Evolutionary conservation across 2,888 invertebrate genomes (phyloP), one percentile per base, ranked within the genome.

Genomic region (Carpatolechia fugitivella): DNA sequence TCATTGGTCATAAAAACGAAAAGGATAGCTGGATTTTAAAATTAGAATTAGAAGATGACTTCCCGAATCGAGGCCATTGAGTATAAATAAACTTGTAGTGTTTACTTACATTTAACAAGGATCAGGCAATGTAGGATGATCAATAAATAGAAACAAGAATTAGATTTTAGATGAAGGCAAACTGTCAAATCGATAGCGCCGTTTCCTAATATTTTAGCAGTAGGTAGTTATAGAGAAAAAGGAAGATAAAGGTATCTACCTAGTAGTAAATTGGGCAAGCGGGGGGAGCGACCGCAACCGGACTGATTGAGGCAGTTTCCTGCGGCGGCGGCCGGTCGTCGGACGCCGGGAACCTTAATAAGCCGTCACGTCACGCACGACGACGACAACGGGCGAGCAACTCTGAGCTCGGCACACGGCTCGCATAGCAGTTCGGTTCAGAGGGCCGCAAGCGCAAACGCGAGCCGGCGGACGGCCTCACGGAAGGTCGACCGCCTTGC

Each of bases 401-500:
- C 65, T 64, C 72, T n/a, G 13, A 11, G 13, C 29, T n/a, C 44
- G 29, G 24, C 24, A 11, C 29, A 11, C 44, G 29, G 24, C 24
- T 44, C 44, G 29, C 24, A n/a, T 20, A 13, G 24, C 24, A 24
- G 24, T 14, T 16, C 18, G 48, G 41, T 30, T 40, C 38, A 41
- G 30, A 41, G 38, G 29, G 33, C 31, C 55, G 56, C 40, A 13
- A 46, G 16, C 44, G 56, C 52, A 52, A 58, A 55, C 58, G 74
- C 77, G 68, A 64, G 64, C 72, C 73, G 77, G 72, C 73, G 74
- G 74, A 80, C 84, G 89, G 86, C 89, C 89, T 87, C 86, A 82
- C 71, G 83, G 88, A 89, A 89, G 89, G 89, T 88, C 89, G 87
- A 82, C 86, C 69, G 84, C 85, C 85, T 79, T 65, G 52, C 66